Evolutionary conservation across 2,797 vertebrate genomes (phyloP).

Genomic region (Helarctos malayanus): DNA sequence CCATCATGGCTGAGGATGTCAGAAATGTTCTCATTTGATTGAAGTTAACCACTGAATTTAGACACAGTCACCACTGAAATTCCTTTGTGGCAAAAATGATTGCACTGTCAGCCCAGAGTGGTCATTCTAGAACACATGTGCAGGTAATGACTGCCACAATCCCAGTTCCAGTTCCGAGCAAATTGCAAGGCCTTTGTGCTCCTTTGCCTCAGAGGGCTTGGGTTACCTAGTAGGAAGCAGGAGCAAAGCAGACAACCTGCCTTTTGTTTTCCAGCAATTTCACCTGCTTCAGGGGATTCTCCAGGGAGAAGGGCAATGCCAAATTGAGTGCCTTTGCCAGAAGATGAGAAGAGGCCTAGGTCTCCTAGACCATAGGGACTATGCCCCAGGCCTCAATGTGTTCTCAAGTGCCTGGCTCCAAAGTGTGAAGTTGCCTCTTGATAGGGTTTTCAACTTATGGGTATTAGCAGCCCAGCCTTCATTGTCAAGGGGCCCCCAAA

Average conservation of each 20-base stretch:
- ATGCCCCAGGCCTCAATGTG: not conserved
- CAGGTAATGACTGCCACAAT: not conserved
- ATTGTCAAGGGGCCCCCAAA: not conserved
- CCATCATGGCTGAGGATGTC: not conserved
- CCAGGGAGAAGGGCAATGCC: fast-evolving
- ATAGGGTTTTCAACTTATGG: not conserved
- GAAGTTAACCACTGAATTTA: not conserved
- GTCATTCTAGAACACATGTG: not conserved
- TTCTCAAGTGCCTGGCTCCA: not conserved
- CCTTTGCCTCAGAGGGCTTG: not conserved
- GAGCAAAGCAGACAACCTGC: not conserved
- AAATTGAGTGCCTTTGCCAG: not conserved
- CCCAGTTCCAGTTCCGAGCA: not conserved
- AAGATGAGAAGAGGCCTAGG: not conserved
- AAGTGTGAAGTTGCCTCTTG: not conserved
- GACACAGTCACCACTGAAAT: not conserved
- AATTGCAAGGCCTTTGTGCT: not conserved
- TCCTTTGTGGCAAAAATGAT: not conserved
- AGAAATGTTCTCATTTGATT: not conserved
- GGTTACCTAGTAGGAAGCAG: not conserved
- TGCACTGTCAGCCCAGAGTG: not conserved
- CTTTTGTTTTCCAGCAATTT: conserved; percentile 40
- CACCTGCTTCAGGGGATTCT: not conserved
- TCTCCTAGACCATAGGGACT: not conserved
- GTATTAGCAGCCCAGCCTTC: not conserved